These are phyloP conservation scores for Alectura lathami DNA, from an alignment of 2,113 vertebrate genomes.

Conservation along the genomic window DNA sequence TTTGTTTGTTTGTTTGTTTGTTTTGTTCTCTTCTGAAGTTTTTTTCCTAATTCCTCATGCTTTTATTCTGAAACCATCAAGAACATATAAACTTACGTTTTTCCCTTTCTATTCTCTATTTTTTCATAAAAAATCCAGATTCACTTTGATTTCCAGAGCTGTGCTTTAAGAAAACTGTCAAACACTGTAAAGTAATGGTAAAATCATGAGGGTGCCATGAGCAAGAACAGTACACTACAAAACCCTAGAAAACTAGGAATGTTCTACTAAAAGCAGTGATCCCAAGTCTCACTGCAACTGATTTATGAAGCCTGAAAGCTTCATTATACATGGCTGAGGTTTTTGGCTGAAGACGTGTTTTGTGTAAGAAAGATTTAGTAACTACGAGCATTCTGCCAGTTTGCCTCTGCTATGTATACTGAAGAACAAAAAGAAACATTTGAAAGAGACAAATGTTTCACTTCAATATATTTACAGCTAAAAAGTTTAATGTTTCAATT, in stretches of 20 bases:
- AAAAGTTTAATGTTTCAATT: neutral
- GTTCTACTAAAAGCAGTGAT: neutral
- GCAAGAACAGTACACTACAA: neutral
- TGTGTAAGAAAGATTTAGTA: neutral
- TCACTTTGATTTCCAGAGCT: neutral
- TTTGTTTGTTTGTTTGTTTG: neutral
- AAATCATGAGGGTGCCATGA: neutral
- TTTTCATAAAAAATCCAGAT: neutral
- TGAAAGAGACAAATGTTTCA: neutral
- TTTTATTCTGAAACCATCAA: neutral
- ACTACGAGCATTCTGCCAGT: neutral
- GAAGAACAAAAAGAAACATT: neutral
- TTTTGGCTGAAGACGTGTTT: neutral
- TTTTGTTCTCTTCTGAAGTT: neutral
- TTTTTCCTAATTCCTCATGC: neutral
- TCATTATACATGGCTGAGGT: neutral
- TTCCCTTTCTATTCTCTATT: neutral
- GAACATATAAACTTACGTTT: fast-evolving
- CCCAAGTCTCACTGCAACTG: neutral
- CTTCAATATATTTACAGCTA: neutral
- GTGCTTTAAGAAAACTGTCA: neutral
- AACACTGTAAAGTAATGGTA: neutral
- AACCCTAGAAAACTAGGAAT: neutral
- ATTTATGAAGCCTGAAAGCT: neutral
- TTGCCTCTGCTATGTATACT: neutral